Evolutionary conservation across 1,140 invertebrate genomes (phyloP).

Genomic region (Helicoverpa armigera): DNA sequence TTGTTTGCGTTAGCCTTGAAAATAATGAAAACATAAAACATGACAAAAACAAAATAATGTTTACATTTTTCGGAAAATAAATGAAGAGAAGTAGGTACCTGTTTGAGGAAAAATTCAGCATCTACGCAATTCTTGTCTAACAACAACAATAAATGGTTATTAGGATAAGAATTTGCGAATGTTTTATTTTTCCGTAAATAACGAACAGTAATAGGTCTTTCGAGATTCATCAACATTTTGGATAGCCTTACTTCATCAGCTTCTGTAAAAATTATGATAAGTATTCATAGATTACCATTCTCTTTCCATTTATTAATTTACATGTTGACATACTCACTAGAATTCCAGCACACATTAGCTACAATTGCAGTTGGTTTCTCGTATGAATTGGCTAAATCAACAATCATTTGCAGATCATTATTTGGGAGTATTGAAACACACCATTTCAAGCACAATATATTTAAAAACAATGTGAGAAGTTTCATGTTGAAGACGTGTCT

Average conservation of each 20-base stretch:
- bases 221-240: slow-evolving; percentile 24
- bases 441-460: slow-evolving; percentile 17
- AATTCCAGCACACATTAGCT: slow-evolving; percentile 63
- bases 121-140: slow-evolving; percentile 35
- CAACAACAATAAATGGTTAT: slow-evolving; percentile 31
- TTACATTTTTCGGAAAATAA: too few relatives aligned
- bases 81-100: slow-evolving; percentile 23
- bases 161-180: background rate
- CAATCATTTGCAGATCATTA: slow-evolving; percentile 62
- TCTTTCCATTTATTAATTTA: background rate
- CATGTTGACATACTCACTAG: slow-evolving; percentile 55
- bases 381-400: slow-evolving; percentile 64
- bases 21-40: slow-evolving; percentile 1
- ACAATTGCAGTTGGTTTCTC: slow-evolving; percentile 61
- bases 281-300: background rate
- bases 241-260: slow-evolving; percentile 16
- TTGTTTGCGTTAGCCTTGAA: slow-evolving; percentile 55
- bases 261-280: slow-evolving; percentile 6
- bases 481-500: slow-evolving; percentile 3
- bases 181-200: slow-evolving; percentile 9
- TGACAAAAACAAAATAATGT: background rate
- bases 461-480: slow-evolving; percentile 6
- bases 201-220: slow-evolving; percentile 13
- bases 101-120: slow-evolving; percentile 19
- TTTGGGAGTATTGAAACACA: slow-evolving; percentile 40